Base-by-base conservation (phyloP, 2,888 invertebrate species). In the Leucophenga maculata region DNA sequence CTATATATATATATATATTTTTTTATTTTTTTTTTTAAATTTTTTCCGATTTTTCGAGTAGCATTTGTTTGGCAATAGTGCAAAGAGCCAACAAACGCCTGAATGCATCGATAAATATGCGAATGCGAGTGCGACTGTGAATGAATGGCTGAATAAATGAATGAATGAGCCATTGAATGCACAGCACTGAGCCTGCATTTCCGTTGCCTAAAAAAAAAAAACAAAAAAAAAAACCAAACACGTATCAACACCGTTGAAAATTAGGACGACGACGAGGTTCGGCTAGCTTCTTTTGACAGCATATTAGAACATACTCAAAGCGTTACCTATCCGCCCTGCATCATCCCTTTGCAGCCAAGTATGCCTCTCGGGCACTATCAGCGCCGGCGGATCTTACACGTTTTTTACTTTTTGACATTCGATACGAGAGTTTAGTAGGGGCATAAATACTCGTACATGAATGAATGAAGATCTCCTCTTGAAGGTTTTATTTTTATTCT, bases 401-500 rank as follows among this genome's bases (percentile, higher is more conserved):
- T 69, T 72, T 71, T 75, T 69, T 72, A 67, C 70, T 72, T 73
- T 72, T 72, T 73, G 75, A 70, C 70, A 75, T 71, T 60, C 65
- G 74, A 75, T 75, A 75, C 71, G 57, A 13, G 22, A 18, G 55
- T 20, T 55, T 14, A 13, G 22, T 22, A 55, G 55, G 22, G 50
- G 50, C 2, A 13, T 16, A 48, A 13, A 8, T 8, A 13, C 3
- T 4, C 6, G 3, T 48, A 8, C 13, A n/a, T 13, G 13, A 48
- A 8, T 50, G 55, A 55, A 55, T 55, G 55, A 55, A 55, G 13
- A 18, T 16, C 50, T 50, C 20, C 22, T 57, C 20, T 54, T 2
- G 46, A 46, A 46, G 3, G 46, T n/a, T 46, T n/a, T 46, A 8
- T n/a, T 46, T n/a, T 46, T 26, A 26, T 46, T 46, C 3, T 13